Conservation (phyloP, 2,797 vertebrate species). For the Malurus leucopterus region DNA sequence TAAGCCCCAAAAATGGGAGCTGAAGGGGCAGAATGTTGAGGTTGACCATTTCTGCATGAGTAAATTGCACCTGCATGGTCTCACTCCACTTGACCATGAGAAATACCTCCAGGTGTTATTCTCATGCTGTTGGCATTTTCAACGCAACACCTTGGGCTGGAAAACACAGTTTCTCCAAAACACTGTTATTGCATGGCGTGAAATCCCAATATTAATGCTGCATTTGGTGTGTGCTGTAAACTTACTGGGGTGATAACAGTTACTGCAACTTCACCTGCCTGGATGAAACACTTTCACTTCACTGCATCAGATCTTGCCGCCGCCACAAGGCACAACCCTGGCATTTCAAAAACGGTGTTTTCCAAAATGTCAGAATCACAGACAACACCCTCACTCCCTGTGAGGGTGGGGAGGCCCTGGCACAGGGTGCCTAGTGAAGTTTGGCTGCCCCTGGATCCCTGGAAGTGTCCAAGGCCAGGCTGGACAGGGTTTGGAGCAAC, state of each 20-base stretch:
- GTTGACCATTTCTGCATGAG: background rate
- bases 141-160: background rate
- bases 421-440: background rate
- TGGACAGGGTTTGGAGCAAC: rapidly evolving
- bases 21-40: background rate
- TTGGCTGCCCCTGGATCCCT: background rate
- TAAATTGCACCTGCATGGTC: constrained; percentile 2
- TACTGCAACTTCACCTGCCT: background rate
- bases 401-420: rapidly evolving
- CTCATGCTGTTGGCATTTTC: constrained; percentile 2
- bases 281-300: background rate
- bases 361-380: background rate
- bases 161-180: background rate
- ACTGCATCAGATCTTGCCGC: background rate
- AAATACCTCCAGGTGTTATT: constrained; percentile 34
- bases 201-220: background rate
- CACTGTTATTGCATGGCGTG: background rate
- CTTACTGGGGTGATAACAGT: background rate
- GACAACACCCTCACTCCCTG: background rate
- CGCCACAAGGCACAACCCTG: rapidly evolving
- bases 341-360: background rate
- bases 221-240: background rate
- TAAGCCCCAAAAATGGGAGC: background rate
- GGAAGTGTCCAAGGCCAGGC: background rate
- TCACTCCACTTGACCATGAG: constrained; percentile 34